phyloP scores from a whole-genome alignment of 2,888 invertebrate species.

The Archaeoteleia sp. region DNA sequence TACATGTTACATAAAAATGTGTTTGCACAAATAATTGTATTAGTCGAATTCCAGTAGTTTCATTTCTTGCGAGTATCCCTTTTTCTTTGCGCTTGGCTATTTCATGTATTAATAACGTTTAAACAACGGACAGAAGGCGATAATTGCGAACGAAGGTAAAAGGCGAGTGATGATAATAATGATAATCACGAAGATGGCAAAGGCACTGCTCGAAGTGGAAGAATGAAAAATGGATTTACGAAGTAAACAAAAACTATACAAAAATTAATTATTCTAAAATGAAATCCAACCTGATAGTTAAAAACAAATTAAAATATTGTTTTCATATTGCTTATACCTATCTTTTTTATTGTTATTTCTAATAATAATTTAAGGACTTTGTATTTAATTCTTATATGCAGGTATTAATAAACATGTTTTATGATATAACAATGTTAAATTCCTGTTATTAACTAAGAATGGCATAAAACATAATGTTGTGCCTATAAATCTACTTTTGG shows the following conservation, averaged over 20 bases:
- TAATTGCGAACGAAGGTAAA: constrained; percentile 49
- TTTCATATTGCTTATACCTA: constrained; percentile 26
- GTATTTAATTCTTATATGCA: no score
- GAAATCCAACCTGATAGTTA: no score
- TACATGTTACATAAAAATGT: no score
- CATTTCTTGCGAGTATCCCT: background rate
- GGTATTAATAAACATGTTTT: no score
- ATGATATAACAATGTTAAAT: no score
- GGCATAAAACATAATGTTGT: no score
- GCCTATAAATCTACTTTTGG: background rate
- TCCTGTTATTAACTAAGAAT: no score
- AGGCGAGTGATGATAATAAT: constrained; percentile 38
- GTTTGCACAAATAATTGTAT: no score
- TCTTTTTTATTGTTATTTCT: no score
- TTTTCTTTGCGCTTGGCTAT: constrained; percentile 4
- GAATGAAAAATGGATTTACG: background rate
- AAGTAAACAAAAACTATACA: constrained; percentile 7
- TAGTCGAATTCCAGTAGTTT: background rate
- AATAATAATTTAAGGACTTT: no score
- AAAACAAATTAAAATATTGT: no score
- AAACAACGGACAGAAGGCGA: constrained; percentile 34
- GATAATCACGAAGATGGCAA: constrained; percentile 35
- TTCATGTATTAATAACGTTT: constrained; percentile 23
- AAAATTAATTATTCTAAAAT: no score
- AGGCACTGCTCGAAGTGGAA: constrained; percentile 23